Evolutionary conservation across 2,113 vertebrate genomes (phyloP).

Genomic region (Xenus cinereus): DNA sequence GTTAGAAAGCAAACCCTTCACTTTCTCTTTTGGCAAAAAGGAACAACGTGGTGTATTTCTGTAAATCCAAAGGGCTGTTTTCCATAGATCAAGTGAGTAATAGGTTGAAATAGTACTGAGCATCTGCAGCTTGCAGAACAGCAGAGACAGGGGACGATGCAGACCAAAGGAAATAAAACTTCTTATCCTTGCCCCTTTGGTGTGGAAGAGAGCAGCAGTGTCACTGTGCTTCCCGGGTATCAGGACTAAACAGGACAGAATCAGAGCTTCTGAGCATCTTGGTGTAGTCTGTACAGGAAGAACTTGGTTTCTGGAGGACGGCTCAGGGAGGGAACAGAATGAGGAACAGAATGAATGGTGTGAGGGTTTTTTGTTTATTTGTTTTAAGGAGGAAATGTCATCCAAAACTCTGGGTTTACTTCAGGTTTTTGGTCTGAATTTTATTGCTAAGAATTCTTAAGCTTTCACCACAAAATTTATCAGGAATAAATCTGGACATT

Average conservation of each 20-base stretch:
- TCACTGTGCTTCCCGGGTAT: fast-evolving
- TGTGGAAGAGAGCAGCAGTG: neutral
- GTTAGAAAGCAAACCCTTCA: neutral
- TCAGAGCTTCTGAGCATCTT: neutral
- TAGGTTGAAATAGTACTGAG: neutral
- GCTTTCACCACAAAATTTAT: neutral
- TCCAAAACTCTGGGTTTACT: neutral
- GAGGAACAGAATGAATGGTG: neutral
- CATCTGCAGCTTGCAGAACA: neutral
- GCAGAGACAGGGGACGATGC: neutral
- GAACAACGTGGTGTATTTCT: neutral
- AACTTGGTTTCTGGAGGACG: neutral
- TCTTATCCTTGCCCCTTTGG: neutral
- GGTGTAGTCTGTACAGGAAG: fast-evolving
- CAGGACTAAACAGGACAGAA: neutral
- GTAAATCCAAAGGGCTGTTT: neutral
- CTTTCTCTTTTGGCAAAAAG: neutral
- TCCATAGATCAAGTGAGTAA: neutral
- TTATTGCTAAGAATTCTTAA: neutral
- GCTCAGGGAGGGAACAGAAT: neutral
- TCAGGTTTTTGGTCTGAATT: neutral
- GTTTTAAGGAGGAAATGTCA: neutral
- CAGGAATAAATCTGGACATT: neutral
- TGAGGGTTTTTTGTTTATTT: neutral
- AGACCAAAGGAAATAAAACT: neutral